A percentile compares a stretch with the other conserved stretches of the same genome.
Conservation (phyloP, 2,797 vertebrate genomes). For the Mus spretus region DNA sequence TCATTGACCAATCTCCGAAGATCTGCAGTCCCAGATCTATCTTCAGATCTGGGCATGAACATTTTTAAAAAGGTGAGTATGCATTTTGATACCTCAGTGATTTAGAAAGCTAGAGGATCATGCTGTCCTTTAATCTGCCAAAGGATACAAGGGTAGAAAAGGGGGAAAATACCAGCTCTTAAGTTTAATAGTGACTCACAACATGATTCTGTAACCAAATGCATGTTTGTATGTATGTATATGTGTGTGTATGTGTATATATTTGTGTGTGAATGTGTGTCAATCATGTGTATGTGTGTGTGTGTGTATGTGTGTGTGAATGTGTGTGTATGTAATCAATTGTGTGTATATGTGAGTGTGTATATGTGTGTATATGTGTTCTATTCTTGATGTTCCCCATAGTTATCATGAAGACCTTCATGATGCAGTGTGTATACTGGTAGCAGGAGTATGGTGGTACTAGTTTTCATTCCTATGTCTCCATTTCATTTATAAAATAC, state of each 20-base stretch:
- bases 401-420: not conserved
- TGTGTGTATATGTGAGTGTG: not conserved
- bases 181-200: not conserved
- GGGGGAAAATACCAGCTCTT: not conserved
- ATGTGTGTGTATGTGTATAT: not conserved
- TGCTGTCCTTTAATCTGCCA: not conserved
- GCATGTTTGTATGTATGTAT: not conserved
- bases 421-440: not conserved
- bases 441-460: not conserved
- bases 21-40: constrained; percentile 96
- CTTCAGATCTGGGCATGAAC: constrained; percentile 97
- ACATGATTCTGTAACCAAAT: not conserved
- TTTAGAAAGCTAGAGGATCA: not conserved
- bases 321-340: not conserved
- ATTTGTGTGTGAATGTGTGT: not conserved
- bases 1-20: constrained; percentile 97
- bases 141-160: not conserved
- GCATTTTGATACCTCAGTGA: not conserved
- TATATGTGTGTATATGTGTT: not conserved
- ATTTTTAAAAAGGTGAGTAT: constrained; percentile 97
- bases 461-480: not conserved
- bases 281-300: not conserved
- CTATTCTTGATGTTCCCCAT: not conserved
- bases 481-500: constrained; percentile 8
- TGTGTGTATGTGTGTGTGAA: not conserved